Conservation (phyloP, 1,140 invertebrate species). For the Drosophila albomicans region DNA sequence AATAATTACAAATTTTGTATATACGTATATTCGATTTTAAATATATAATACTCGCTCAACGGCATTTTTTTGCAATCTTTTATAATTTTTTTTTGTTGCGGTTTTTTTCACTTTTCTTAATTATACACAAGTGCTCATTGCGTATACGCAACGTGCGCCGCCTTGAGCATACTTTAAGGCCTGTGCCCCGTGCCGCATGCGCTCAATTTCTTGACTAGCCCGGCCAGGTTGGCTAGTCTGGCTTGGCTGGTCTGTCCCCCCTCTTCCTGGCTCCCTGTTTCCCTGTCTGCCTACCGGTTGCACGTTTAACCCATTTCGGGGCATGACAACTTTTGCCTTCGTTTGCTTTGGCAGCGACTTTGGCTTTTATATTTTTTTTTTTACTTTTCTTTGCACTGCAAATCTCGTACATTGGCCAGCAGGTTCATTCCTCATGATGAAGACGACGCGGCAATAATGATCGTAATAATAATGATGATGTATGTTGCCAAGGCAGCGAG, state of each 20-base stretch:
- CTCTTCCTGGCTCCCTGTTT: background rate
- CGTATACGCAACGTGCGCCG: constrained; percentile 72
- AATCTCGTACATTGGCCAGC: constrained; percentile 56
- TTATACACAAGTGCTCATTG: constrained; percentile 63
- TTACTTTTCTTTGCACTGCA: constrained; percentile 36
- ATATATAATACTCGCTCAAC: constrained; percentile 25
- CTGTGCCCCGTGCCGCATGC: constrained; percentile 14
- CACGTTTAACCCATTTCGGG: constrained; percentile 80
- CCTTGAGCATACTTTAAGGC: constrained; percentile 22
- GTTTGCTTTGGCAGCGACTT: constrained; percentile 40
- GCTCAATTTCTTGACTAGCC: background rate
- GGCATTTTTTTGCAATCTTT: constrained; percentile 37
- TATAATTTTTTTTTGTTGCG: constrained; percentile 32
- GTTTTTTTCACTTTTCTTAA: constrained; percentile 54
- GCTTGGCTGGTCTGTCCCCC: background rate
- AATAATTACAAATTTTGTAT: constrained; percentile 9
- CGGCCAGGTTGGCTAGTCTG: background rate
- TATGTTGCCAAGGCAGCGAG: constrained; percentile 47
- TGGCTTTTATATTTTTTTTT: constrained; percentile 30
- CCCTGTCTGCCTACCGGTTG: constrained; percentile 48
- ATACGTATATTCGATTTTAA: constrained; percentile 6
- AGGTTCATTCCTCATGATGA: constrained; percentile 16
- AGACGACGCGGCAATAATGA: constrained; percentile 25
- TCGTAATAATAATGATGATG: constrained; percentile 57
- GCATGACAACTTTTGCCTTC: constrained; percentile 78